Conservation (phyloP, 2,797 vertebrate genomes). For the Borostomias antarcticus region DNA sequence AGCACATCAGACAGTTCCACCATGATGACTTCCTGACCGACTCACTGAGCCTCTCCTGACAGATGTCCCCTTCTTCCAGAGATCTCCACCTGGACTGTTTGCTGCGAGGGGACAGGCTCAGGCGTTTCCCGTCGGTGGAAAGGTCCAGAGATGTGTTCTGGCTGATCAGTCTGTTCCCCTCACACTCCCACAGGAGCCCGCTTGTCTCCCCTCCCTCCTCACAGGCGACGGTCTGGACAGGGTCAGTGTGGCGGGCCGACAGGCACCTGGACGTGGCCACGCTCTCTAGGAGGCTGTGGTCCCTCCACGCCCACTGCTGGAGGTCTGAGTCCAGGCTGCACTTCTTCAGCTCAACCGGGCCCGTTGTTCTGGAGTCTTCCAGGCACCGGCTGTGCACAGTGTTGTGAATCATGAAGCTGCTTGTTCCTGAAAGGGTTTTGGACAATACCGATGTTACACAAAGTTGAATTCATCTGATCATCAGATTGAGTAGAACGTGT, state of each 20-base stretch:
- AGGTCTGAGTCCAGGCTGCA: constrained; percentile 63
- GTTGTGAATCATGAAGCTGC: constrained; percentile 70
- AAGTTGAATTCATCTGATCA: background rate
- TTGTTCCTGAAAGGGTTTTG: constrained; percentile 47
- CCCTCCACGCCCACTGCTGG: constrained; percentile 76
- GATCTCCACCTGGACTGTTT: constrained; percentile 69
- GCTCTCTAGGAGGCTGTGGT: constrained; percentile 54
- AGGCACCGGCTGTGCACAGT: constrained; percentile 64
- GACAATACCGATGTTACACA: background rate
- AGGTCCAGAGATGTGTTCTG: constrained; percentile 54
- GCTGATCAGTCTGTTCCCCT: constrained; percentile 59
- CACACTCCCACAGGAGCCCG: constrained; percentile 68
- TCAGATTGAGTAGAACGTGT: background rate
- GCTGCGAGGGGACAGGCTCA: constrained; percentile 43
- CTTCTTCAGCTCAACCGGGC: constrained; percentile 48
- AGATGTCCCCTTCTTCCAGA: constrained; percentile 68
- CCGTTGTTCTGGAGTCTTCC: constrained; percentile 50
- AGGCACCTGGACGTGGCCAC: constrained; percentile 65
- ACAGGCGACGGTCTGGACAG: constrained; percentile 61
- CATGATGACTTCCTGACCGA: constrained; percentile 9
- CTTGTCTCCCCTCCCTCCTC: background rate
- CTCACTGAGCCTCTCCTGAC: constrained; percentile 70
- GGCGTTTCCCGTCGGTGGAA: constrained; percentile 26
- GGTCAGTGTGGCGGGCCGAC: constrained; percentile 41
- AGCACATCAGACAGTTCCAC: background rate